Conservation (phyloP, 2,113 vertebrate genomes). For the Marmota monax region DNA sequence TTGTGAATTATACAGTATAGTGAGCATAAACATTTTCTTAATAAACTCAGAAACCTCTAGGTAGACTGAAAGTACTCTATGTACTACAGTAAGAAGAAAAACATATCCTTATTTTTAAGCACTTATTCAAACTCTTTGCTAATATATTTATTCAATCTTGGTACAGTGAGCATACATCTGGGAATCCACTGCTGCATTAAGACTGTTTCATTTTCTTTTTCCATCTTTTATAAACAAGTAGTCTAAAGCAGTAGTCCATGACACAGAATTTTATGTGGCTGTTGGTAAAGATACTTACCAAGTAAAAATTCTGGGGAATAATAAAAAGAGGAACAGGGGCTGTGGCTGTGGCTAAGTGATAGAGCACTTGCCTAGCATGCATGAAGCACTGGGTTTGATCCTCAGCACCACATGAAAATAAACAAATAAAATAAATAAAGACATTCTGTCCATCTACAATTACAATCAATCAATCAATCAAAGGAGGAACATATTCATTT, state of each 20-base stretch:
- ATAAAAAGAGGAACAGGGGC: not conserved
- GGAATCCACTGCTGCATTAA: not conserved
- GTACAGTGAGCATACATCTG: not conserved
- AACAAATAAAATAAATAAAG: no score
- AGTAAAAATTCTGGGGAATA: conserved; percentile 44
- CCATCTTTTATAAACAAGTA: conserved; percentile 41
- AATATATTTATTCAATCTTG: conserved; percentile 4
- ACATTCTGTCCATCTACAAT: no score
- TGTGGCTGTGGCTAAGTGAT: no score
- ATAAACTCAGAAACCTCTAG: conserved; percentile 73
- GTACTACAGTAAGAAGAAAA: conserved; percentile 64
- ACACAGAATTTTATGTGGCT: conserved; percentile 47
- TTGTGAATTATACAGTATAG: conserved; percentile 75
- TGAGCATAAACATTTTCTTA: conserved; percentile 78
- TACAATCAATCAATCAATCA: no score
- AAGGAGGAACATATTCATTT: not conserved
- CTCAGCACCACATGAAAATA: no score
- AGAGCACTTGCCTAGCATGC: no score
- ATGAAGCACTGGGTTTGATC: no score
- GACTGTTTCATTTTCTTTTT: conserved; percentile 12
- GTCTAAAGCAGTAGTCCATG: conserved; percentile 2
- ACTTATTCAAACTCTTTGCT: conserved; percentile 65
- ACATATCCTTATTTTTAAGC: conserved; percentile 49
- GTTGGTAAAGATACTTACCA: conserved; percentile 43
- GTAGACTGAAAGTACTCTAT: conserved; percentile 53